phyloP scores from a whole-genome alignment of 30 jellyfish, hydroid and myxozoan genomes.

The Aurelia sp. region DNA sequence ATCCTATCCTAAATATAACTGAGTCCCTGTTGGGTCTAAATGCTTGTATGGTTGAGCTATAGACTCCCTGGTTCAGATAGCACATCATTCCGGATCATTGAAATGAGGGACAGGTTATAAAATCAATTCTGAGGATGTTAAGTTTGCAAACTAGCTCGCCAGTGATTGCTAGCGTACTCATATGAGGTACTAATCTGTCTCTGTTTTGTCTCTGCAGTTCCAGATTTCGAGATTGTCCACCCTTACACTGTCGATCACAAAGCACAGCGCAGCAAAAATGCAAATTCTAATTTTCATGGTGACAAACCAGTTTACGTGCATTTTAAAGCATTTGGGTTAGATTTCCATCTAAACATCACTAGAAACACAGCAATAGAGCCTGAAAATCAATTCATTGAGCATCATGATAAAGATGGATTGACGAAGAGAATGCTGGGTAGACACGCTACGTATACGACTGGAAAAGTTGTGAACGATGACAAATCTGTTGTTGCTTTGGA shows the following conservation, averaged over 20 bases:
- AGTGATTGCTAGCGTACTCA: too few species aligned
- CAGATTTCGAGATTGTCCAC: constrained; percentile 38
- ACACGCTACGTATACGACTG: constrained; percentile 50
- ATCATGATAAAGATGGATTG: constrained; percentile 64
- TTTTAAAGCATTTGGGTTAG: constrained; percentile 73
- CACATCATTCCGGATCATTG: too few species aligned
- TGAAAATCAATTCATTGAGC: constrained; percentile 71
- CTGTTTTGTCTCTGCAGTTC: constrained; percentile 16
- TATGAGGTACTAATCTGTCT: not conserved
- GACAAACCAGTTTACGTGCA: constrained; percentile 11
- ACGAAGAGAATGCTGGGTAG: constrained; percentile 46
- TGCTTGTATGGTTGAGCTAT: too few species aligned
- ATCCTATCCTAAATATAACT: too few species aligned
- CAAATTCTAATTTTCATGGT: constrained; percentile 4
- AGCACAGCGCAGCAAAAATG: not conserved
- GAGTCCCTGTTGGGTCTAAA: too few species aligned
- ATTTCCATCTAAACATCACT: constrained; percentile 63
- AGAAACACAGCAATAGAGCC: constrained; percentile 32
- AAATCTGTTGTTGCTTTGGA: constrained; percentile 72
- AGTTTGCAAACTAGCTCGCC: too few species aligned
- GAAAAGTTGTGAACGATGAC: constrained; percentile 59
- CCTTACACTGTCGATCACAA: constrained; percentile 51
- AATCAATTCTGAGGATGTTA: too few species aligned
- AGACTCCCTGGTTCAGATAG: too few species aligned
- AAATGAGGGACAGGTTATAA: too few species aligned